A percentile compares a stretch with the other conserved stretches of the same genome.
phyloP scores from a whole-genome alignment of 2,888 invertebrate species.

The Keiferia lycopersicella region DNA sequence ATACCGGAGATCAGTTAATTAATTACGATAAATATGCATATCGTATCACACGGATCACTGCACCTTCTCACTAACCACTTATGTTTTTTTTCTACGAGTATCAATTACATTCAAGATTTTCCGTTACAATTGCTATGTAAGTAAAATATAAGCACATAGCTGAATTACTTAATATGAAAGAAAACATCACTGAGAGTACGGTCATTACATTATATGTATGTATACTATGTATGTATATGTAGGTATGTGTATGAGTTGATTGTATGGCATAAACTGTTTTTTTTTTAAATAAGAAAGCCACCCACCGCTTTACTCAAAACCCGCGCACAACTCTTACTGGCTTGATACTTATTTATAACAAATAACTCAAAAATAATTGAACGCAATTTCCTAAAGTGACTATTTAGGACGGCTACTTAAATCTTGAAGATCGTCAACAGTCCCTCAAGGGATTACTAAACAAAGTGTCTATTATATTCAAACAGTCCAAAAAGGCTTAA shows the following conservation, averaged over 20 bases:
- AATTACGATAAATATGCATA: constrained; percentile 79
- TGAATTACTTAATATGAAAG: too few relatives aligned
- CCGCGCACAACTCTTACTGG: constrained; percentile 33
- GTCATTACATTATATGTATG: too few relatives aligned
- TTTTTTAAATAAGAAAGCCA: constrained; percentile 1
- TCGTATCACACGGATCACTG: constrained; percentile 66
- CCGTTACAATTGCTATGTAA: too few relatives aligned
- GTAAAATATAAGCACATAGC: too few relatives aligned
- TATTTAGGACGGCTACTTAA: constrained; percentile 37
- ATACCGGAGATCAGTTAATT: constrained; percentile 47
- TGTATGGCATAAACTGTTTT: too few relatives aligned
- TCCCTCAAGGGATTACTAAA: constrained; percentile 48
- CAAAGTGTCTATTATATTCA: constrained; percentile 30
- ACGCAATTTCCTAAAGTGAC: constrained; percentile 45
- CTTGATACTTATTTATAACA: constrained; percentile 44
- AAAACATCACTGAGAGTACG: too few relatives aligned
- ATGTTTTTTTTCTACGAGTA: neutral
- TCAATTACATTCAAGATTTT: constrained; percentile 14
- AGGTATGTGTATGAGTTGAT: too few relatives aligned
- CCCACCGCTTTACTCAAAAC: constrained; percentile 12
- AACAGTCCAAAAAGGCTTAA: constrained; percentile 38
- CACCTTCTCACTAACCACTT: constrained; percentile 32
- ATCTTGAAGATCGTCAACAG: constrained; percentile 33
- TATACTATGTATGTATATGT: too few relatives aligned
- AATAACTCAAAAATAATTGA: constrained; percentile 52